Evolutionary conservation across 2,113 vertebrate genomes (phyloP), one percentile per base, ranked within the genome.

Genomic region (Barnardius zonarius): DNA sequence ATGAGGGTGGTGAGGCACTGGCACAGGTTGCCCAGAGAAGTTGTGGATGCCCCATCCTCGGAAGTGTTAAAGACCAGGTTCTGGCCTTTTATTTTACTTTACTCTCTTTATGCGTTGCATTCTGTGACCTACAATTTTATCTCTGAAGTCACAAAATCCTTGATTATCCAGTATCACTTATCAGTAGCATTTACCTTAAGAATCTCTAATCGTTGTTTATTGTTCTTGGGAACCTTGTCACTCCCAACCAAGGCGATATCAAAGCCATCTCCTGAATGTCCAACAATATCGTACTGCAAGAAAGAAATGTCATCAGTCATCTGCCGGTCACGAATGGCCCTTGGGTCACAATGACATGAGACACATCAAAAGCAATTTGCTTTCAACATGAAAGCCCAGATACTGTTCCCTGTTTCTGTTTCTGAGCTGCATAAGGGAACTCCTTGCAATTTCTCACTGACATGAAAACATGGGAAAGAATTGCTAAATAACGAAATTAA

Each of bases 151-250:
- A 79, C 19, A 83, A 78, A 92, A 77, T 25, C 54, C 79, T 80
- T 88, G 67, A 91, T 67, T 64, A 67, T 6, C 43, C 4, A 90
- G 31, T 69, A 61, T 15, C 48, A 78, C 72, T 27, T 55, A 61
- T 46, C 41, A 59, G 74, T 55, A 80, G 10, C 17, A 85, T 63
- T 96, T 98, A 99, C 99, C 99, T 99, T 99, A 30, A 99, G 97
- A 88, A 99, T 98, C 86, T 99, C 98, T 79, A 99, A 98, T 97
- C 99, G 98, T 95, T 99, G 97, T 64, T 99, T 99, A 97, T 99
- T 98, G 84, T 99, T 98, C 97, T 98, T 99, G 66, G 99, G 99
- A 54, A 98, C 93, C 95, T 98, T 98, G 95, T 99, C 97, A 49
- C 95, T 94, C 61, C 79, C 97, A 96, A 99, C 98, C 67, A 99